Evolutionary conservation across 2,888 invertebrate genomes (phyloP).

Genomic region (Lycaena phlaeas): DNA sequence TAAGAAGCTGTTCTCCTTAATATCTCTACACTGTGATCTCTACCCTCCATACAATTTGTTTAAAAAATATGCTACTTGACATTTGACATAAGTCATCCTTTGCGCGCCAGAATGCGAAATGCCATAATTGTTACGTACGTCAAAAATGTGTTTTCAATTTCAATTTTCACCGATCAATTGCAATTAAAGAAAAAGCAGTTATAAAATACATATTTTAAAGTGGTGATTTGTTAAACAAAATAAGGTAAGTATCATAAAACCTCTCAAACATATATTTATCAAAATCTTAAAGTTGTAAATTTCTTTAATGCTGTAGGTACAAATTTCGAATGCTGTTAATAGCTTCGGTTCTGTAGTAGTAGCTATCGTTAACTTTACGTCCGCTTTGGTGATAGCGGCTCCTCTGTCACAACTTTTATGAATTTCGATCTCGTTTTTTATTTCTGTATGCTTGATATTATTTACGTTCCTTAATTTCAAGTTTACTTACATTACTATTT

Average conservation of each 20-base stretch:
- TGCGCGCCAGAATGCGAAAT: constrained; percentile 57
- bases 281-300: background rate
- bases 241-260: background rate
- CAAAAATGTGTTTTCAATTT: constrained; percentile 10
- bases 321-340: background rate
- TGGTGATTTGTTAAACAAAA: background rate
- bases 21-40: too few relatives aligned
- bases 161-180: background rate
- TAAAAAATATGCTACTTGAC: too few relatives aligned
- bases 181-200: background rate
- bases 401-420: background rate
- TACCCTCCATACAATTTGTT: too few relatives aligned
- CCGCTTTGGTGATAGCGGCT: background rate
- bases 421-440: too few relatives aligned
- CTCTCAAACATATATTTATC: background rate
- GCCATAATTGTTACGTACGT: constrained; percentile 23
- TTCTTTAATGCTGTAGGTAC: too few relatives aligned
- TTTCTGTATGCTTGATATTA: too few relatives aligned
- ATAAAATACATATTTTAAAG: background rate
- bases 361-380: too few relatives aligned
- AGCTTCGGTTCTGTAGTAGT: too few relatives aligned
- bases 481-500: too few relatives aligned
- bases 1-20: too few relatives aligned
- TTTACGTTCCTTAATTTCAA: too few relatives aligned
- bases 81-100: constrained; percentile 12